A percentile compares a stretch with the other conserved stretches of the same genome.
phyloP scores from a whole-genome alignment of 2,797 vertebrate genomes.

The Pipistrellus pipistrellus region DNA sequence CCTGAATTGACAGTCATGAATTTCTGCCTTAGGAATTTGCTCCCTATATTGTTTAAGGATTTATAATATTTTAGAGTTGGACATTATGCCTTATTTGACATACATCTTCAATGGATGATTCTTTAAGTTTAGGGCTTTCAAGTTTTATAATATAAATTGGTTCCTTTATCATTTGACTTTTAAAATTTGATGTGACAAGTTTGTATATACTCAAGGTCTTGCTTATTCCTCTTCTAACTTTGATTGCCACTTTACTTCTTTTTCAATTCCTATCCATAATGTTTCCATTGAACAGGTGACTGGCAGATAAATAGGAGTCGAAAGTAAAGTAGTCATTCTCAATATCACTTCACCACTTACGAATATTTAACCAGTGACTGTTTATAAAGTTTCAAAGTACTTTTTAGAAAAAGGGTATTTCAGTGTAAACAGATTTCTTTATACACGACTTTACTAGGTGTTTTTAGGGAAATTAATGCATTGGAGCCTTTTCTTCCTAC shows the following conservation, averaged over 20 bases:
- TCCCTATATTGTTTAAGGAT: not conserved
- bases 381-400: not conserved
- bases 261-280: not conserved
- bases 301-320: not conserved
- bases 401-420: not conserved
- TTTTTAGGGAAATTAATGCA: not conserved
- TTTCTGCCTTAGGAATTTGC: slow-evolving; percentile 50
- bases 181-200: not conserved
- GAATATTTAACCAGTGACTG: not conserved
- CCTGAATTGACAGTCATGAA: slow-evolving; percentile 1
- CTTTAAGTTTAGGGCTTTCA: not conserved
- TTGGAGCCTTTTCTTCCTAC: not conserved
- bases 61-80: not conserved
- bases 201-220: not conserved
- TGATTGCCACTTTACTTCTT: not conserved
- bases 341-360: not conserved
- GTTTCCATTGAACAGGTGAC: not conserved
- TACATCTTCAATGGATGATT: not conserved
- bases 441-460: not conserved
- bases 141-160: slow-evolving; percentile 13
- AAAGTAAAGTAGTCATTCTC: not conserved
- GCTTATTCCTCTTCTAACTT: not conserved
- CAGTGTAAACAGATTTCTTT: slow-evolving; percentile 26
- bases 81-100: not conserved
- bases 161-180: not conserved